Percentiles rank a stretch among this genome's conserved stretches.
phyloP scores from a whole-genome alignment of 2,797 vertebrate genomes.

The Sardinella longiceps region DNA sequence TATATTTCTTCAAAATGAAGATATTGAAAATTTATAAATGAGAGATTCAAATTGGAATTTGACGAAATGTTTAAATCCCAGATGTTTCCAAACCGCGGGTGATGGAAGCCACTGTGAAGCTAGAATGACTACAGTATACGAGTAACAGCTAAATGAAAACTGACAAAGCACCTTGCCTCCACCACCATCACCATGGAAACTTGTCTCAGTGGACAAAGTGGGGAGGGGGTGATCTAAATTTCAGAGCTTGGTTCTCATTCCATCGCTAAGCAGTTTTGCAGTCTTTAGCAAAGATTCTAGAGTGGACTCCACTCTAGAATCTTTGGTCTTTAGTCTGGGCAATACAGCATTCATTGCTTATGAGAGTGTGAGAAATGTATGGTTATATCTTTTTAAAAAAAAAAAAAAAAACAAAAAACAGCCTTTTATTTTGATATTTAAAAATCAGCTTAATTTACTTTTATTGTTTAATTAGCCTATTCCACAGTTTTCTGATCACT shows the following conservation, averaged over 20 bases:
- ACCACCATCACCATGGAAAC: conserved; percentile 78
- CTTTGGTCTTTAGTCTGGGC: background rate
- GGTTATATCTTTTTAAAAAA: background rate
- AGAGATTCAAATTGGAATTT: too few species aligned
- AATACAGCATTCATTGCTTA: background rate
- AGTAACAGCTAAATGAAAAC: conserved; percentile 58
- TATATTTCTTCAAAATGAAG: background rate
- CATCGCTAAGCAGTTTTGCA: conserved; percentile 45
- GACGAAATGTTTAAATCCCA: background rate
- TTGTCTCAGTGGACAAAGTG: conserved; percentile 67
- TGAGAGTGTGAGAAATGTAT: background rate
- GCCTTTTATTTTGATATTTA: too few species aligned
- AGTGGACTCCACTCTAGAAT: too few species aligned
- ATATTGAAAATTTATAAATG: too few species aligned
- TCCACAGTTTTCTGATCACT: background rate
- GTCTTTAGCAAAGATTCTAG: too few species aligned
- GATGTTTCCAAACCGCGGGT: background rate
- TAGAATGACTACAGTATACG: background rate
- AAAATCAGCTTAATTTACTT: background rate
- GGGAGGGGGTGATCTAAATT: conserved; percentile 66
- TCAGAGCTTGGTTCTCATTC: conserved; percentile 46
- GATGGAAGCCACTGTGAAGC: background rate
- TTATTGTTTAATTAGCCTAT: background rate
- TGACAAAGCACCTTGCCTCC: conserved; percentile 66
- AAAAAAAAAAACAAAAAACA: background rate